These are phyloP conservation scores for Bombus affinis DNA, from an alignment of 1,140 invertebrate species.

Conservation along the genomic window DNA sequence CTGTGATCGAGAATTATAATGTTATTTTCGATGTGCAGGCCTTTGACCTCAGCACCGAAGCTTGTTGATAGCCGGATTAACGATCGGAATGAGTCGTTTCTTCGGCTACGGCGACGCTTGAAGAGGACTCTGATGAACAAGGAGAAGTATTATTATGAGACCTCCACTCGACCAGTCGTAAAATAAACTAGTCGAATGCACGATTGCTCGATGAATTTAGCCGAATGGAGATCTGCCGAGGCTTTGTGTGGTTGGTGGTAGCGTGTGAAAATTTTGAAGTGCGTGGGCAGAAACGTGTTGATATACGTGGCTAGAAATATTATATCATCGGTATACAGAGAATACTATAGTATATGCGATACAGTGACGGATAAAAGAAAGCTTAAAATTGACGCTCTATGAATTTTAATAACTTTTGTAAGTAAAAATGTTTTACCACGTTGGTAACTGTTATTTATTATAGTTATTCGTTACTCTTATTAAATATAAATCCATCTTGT, in stretches of 20 bases:
- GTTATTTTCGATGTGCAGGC: neutral
- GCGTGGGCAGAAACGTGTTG: too few relatives aligned
- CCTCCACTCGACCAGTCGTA: neutral
- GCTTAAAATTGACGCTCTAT: too few relatives aligned
- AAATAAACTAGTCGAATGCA: constrained; percentile 3
- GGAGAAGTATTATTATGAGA: constrained; percentile 9
- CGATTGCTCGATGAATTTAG: neutral
- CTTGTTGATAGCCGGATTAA: neutral
- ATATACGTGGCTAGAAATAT: too few relatives aligned
- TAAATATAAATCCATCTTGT: too few relatives aligned
- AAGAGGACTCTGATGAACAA: constrained; percentile 6
- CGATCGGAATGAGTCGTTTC: neutral
- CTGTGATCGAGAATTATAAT: neutral
- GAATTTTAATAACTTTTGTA: too few relatives aligned
- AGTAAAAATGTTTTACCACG: too few relatives aligned
- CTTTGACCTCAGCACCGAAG: neutral
- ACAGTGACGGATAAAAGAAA: too few relatives aligned
- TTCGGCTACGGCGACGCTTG: neutral
- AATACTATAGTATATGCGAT: too few relatives aligned
- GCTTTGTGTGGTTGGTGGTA: neutral
- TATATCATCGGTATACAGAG: too few relatives aligned
- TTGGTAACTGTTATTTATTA: too few relatives aligned
- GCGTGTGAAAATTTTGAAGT: neutral
- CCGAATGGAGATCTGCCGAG: neutral
- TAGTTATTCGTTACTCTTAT: too few relatives aligned